Percentiles rank a stretch among this genome's conserved stretches.
These are phyloP conservation scores for Microctonus hyperodae DNA, from an alignment of 2,888 invertebrate genomes.

Conservation along the genomic window DNA sequence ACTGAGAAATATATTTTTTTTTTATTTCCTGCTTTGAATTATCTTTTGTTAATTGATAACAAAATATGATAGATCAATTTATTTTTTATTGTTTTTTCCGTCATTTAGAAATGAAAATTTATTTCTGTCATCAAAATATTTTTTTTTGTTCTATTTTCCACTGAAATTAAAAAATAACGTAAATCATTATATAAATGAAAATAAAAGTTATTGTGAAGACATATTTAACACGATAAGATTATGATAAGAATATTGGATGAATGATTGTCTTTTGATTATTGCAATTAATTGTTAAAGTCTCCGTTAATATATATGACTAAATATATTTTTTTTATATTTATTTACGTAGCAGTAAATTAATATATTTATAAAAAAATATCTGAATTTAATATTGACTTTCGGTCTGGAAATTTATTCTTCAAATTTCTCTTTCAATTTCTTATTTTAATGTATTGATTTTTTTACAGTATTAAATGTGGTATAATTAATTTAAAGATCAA, in stretches of 20 bases:
- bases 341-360: no score
- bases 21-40: neutral
- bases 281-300: neutral
- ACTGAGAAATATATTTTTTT: neutral
- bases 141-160: neutral
- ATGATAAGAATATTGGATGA: neutral
- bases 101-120: no score
- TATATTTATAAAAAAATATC: neutral
- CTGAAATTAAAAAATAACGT: neutral
- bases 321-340: no score
- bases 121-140: no score
- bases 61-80: no score
- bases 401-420: neutral
- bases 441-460: neutral
- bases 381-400: neutral
- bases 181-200: neutral
- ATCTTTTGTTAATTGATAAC: no score
- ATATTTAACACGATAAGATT: neutral
- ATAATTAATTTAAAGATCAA: neutral
- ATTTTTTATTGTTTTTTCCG: no score
- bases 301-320: no score
- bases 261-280: neutral
- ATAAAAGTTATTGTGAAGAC: neutral
- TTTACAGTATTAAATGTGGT: neutral
- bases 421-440: constrained; percentile 1